Conservation (phyloP, 2,797 vertebrate species). For the Chaunax sp. region DNA sequence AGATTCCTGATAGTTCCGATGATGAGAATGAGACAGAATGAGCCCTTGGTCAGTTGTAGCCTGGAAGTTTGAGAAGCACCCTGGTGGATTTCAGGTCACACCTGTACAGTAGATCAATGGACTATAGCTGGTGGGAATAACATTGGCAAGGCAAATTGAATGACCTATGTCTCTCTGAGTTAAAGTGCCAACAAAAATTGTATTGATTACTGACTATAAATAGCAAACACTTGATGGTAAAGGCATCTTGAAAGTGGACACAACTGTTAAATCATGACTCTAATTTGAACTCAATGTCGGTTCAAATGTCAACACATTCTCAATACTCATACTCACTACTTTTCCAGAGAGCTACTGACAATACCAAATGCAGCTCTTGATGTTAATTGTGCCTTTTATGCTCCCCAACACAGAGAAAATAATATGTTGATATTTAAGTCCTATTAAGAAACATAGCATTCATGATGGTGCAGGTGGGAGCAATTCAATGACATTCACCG, state of each 20-base stretch:
- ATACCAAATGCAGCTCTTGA: constrained; percentile 21
- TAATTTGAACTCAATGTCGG: constrained; percentile 12
- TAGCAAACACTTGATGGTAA: constrained; percentile 5
- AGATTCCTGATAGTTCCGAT: no score
- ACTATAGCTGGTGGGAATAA: constrained; percentile 7
- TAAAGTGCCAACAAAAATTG: not conserved
- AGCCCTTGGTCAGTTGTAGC: not conserved
- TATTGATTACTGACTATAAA: no score
- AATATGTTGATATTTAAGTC: constrained; percentile 20
- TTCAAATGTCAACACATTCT: constrained; percentile 26
- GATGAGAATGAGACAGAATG: not conserved
- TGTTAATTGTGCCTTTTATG: constrained; percentile 1
- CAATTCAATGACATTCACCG: constrained; percentile 21
- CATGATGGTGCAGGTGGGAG: constrained; percentile 13
- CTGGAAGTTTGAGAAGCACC: not conserved
- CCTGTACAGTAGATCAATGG: not conserved
- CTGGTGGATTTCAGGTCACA: constrained; percentile 17
- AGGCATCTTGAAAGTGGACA: constrained; percentile 18
- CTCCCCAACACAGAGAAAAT: constrained; percentile 13
- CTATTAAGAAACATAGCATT: constrained; percentile 7
- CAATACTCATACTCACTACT: no score
- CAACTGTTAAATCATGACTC: not conserved
- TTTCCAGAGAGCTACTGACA: no score
- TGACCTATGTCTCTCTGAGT: constrained; percentile 10
- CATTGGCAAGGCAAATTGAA: constrained; percentile 5